Conservation (phyloP, 2,888 invertebrate genomes). For the Melinaea marsaeus region DNA sequence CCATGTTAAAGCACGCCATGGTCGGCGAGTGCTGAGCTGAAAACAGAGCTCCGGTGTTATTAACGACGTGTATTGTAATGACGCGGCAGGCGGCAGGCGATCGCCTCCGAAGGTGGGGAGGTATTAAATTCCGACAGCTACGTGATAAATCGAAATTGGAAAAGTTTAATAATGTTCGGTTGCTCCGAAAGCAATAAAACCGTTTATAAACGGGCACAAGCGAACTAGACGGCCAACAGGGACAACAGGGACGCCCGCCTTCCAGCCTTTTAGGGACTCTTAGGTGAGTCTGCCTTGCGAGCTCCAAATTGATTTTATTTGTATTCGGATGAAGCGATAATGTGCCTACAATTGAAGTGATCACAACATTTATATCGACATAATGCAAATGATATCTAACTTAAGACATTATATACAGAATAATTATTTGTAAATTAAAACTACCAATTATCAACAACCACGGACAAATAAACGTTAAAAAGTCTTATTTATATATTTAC, state of each 20-base stretch:
- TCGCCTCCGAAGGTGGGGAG: slow-evolving; percentile 78
- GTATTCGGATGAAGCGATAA: slow-evolving; percentile 71
- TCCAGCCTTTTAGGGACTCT: slow-evolving; percentile 75
- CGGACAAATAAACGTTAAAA: no score
- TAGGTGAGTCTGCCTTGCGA: slow-evolving; percentile 68
- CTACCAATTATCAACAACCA: no score
- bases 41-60: slow-evolving; percentile 63
- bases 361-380: background rate
- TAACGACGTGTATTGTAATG: slow-evolving; percentile 78
- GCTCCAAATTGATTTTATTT: slow-evolving; percentile 70
- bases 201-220: slow-evolving; percentile 78
- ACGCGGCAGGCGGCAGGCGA: slow-evolving; percentile 77
- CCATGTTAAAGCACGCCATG: slow-evolving; percentile 34
- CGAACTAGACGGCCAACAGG: slow-evolving; percentile 74
- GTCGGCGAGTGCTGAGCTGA: slow-evolving; percentile 47
- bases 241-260: slow-evolving; percentile 58
- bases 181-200: slow-evolving; percentile 79
- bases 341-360: slow-evolving; percentile 23
- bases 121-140: slow-evolving; percentile 79
- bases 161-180: slow-evolving; percentile 80
- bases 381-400: no score
- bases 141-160: slow-evolving; percentile 79
- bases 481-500: no score
- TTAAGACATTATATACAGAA: no score
- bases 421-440: no score